Conservation (phyloP, 92 coral and sea anemone species). For the Epizoanthus ramosus region DNA sequence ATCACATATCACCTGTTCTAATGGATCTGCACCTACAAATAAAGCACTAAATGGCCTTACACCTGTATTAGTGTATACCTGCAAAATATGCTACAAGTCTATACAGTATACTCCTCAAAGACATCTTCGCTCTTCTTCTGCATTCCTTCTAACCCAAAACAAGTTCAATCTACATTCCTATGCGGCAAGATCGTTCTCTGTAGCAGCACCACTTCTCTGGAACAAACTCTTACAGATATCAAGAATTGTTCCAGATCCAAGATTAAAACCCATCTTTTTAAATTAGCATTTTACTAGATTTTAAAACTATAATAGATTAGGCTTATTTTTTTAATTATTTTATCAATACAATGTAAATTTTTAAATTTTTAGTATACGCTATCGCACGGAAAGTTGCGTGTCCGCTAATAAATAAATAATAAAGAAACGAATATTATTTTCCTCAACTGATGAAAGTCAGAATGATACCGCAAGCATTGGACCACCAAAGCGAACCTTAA, state of each 20-base stretch:
- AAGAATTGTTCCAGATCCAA: constrained; percentile 2
- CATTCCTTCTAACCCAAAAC: constrained; percentile 21
- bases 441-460: no score
- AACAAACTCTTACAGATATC: neutral
- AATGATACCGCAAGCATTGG: no score
- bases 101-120: constrained; percentile 29
- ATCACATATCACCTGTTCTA: no score
- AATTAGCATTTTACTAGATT: constrained; percentile 20
- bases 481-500: no score
- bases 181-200: constrained; percentile 5
- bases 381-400: no score
- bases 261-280: constrained; percentile 17
- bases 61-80: constrained; percentile 22
- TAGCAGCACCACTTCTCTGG: constrained; percentile 20
- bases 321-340: neutral
- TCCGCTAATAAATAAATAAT: no score
- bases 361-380: neutral
- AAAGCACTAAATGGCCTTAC: constrained; percentile 32
- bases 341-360: constrained; percentile 12
- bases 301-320: constrained; percentile 6
- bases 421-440: no score
- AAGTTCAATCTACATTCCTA: constrained; percentile 14
- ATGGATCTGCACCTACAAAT: neutral
- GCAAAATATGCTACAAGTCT: constrained; percentile 28
- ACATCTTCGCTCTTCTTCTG: constrained; percentile 14